phyloP scores from a whole-genome alignment of 1,140 invertebrate genomes.

The Diorhabda elongata region DNA sequence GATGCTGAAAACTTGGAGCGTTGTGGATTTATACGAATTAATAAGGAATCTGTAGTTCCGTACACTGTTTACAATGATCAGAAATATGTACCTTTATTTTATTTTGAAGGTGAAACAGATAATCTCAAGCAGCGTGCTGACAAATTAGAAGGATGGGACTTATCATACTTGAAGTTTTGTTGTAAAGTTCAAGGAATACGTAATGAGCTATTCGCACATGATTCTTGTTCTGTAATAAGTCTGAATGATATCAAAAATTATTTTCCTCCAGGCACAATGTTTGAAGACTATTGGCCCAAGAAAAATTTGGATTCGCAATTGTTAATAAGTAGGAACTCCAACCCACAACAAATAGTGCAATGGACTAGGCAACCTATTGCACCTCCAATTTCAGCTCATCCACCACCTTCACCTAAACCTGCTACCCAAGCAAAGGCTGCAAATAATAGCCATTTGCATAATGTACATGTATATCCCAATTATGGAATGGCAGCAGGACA shows the following conservation, averaged over 20 bases:
- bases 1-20: constrained; percentile 68
- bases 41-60: constrained; percentile 89
- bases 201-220: constrained; percentile 85
- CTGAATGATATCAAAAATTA: constrained; percentile 85
- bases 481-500: constrained; percentile 35
- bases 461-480: constrained; percentile 34
- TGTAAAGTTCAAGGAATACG: constrained; percentile 90
- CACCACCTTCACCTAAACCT: constrained; percentile 51
- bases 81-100: constrained; percentile 90
- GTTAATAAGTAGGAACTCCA: constrained; percentile 52
- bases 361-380: constrained; percentile 59
- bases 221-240: constrained; percentile 83
- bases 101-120: constrained; percentile 89
- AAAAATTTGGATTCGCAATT: constrained; percentile 76
- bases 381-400: constrained; percentile 44
- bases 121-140: constrained; percentile 81
- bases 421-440: constrained; percentile 50
- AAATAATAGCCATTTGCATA: constrained; percentile 40
- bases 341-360: constrained; percentile 53
- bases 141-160: constrained; percentile 82
- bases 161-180: constrained; percentile 89
- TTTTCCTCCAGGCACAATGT: constrained; percentile 81
- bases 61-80: constrained; percentile 79
- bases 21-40: constrained; percentile 91
- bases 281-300: constrained; percentile 88